Percentiles rank a stretch among this genome's conserved stretches.
Conservation (phyloP, 2,888 invertebrate genomes). For the Parasteatoda lunata region DNA sequence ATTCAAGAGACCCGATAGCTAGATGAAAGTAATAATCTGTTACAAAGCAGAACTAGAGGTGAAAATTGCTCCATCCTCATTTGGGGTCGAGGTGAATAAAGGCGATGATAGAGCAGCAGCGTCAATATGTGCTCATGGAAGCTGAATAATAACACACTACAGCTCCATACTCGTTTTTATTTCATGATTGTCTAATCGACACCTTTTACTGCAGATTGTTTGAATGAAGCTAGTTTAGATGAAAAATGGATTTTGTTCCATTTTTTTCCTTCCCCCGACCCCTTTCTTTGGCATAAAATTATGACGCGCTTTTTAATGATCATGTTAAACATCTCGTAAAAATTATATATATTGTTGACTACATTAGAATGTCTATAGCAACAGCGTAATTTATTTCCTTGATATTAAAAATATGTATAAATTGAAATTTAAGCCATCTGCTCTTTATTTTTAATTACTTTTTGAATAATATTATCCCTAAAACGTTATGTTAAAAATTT, state of each 20-base stretch:
- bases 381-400: too few species aligned
- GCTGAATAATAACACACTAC: slow-evolving; percentile 56
- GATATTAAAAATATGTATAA: too few species aligned
- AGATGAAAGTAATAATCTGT: slow-evolving; percentile 22
- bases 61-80: slow-evolving; percentile 63
- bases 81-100: slow-evolving; percentile 45
- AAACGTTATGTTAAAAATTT: too few species aligned
- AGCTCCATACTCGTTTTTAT: slow-evolving; percentile 3
- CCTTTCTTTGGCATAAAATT: background rate
- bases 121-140: slow-evolving; percentile 65
- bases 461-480: too few species aligned
- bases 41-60: slow-evolving; percentile 14
- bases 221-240: slow-evolving; percentile 30
- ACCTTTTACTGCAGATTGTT: slow-evolving; percentile 21
- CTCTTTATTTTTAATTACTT: too few species aligned
- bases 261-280: background rate
- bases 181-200: slow-evolving; percentile 58
- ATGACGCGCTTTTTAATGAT: background rate
- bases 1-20: slow-evolving; percentile 14
- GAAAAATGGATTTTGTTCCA: slow-evolving; percentile 40
- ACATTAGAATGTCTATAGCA: too few species aligned
- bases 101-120: slow-evolving; percentile 56
- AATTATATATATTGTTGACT: too few species aligned
- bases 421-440: too few species aligned
- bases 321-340: too few species aligned